phyloP scores from a whole-genome alignment of 2,797 vertebrate species.

The Melanotaenia pygmaea region DNA sequence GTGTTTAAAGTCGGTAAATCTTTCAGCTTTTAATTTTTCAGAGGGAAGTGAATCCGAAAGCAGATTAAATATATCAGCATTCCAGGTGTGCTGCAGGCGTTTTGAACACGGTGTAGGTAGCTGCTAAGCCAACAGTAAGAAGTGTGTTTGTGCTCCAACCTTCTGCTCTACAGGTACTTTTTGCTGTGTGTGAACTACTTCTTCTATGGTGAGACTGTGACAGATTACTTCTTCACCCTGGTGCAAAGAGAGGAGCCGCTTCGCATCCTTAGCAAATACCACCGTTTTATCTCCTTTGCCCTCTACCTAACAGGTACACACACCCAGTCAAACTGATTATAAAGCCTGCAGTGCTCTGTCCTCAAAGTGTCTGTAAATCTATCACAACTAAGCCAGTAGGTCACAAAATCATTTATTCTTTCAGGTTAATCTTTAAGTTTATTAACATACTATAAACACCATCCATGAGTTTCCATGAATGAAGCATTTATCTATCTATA shows the following conservation, averaged over 20 bases:
- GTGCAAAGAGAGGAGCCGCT: constrained; percentile 97
- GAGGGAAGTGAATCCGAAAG: not conserved
- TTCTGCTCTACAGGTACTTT: constrained; percentile 89
- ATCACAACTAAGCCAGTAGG: not conserved
- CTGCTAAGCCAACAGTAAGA: not conserved
- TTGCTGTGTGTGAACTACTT: constrained; percentile 98
- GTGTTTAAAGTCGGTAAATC: not conserved
- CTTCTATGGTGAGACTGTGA: constrained; percentile 97
- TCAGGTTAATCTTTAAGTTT: not conserved
- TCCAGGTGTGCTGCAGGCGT: constrained; percentile 28
- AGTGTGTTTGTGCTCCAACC: not conserved
- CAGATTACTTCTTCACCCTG: constrained; percentile 97
- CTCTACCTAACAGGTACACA: constrained; percentile 92
- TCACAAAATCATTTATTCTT: not conserved
- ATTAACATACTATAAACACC: not conserved
- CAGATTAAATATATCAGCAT: not conserved
- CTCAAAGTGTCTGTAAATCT: not conserved
- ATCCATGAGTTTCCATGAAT: not conserved
- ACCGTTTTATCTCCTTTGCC: constrained; percentile 97
- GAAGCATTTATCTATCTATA: not conserved
- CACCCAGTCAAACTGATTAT: not conserved
- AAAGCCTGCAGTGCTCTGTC: not conserved
- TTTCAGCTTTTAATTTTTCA: not conserved
- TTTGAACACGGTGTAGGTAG: constrained; percentile 36
- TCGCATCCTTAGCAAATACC: constrained; percentile 98